A percentile compares a stretch with the other conserved stretches of the same genome.
Conservation (phyloP, 2,113 vertebrate species). For the Ovis aries region DNA sequence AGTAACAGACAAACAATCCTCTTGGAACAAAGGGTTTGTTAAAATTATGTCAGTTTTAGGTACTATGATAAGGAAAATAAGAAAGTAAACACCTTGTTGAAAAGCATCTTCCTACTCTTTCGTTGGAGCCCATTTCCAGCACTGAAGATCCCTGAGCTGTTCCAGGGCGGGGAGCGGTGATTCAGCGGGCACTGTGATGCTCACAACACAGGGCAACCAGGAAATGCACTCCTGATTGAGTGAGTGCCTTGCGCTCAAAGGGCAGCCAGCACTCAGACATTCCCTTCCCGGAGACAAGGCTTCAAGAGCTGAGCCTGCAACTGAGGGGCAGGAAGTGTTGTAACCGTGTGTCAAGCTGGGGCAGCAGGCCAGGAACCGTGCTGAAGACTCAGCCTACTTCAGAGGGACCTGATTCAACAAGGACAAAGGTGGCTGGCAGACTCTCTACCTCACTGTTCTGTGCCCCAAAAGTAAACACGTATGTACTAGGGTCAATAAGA, state of each 20-base stretch:
- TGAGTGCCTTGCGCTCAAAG: neutral
- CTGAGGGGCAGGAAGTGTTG: rapidly evolving
- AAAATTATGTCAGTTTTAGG: neutral
- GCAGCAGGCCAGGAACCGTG: neutral
- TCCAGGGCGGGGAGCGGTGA: rapidly evolving
- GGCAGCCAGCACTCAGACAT: neutral
- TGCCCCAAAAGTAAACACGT: neutral
- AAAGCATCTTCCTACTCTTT: neutral
- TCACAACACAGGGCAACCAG: neutral
- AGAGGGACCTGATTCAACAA: neutral
- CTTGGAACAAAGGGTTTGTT: neutral
- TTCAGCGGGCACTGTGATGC: neutral
- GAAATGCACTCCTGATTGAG: neutral
- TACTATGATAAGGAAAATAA: neutral
- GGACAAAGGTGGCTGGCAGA: neutral
- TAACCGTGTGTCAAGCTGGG: neutral
- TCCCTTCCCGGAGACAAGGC: neutral
- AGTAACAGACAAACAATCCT: neutral
- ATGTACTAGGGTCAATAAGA: neutral
- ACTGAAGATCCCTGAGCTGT: neutral
- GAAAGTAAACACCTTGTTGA: neutral
- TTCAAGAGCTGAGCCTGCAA: neutral
- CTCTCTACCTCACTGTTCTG: neutral
- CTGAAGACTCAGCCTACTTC: neutral
- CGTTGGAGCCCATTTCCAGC: neutral